Percentiles rank a stretch among this genome's conserved stretches.
Evolutionary conservation across 2,113 vertebrate species (phyloP).

Genomic region (Hepsetus odoe): DNA sequence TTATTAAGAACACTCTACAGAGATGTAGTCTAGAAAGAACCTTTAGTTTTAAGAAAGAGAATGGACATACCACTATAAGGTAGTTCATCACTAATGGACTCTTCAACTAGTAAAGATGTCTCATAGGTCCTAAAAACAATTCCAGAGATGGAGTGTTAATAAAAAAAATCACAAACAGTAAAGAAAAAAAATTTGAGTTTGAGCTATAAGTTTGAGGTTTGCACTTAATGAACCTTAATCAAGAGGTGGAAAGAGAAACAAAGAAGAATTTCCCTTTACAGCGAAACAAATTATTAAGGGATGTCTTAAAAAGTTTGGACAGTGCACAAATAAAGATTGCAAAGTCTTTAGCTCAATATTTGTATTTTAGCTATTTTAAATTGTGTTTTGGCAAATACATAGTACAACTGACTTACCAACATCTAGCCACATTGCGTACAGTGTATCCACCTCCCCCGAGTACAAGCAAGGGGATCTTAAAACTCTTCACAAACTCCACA

Average conservation of each 20-base stretch:
- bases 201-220: no score
- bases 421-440: conserved; percentile 94
- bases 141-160: background rate
- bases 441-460: conserved; percentile 97
- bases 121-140: conserved; percentile 88
- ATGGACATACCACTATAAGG: conserved; percentile 95
- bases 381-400: background rate
- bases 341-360: no score
- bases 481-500: conserved; percentile 97
- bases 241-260: no score
- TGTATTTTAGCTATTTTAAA: background rate
- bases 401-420: conserved; percentile 81
- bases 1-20: background rate
- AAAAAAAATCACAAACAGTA: conserved; percentile 4
- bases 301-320: no score
- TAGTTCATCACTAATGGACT: conserved; percentile 95
- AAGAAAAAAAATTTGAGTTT: background rate
- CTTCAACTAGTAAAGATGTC: conserved; percentile 92
- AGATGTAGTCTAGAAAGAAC: no score
- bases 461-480: conserved; percentile 94
- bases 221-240: no score
- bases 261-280: no score
- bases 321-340: no score
- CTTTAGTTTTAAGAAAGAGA: no score
- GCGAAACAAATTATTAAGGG: no score